Evolutionary conservation across 2,113 vertebrate genomes (phyloP).

Genomic region (Pandion haliaetus): DNA sequence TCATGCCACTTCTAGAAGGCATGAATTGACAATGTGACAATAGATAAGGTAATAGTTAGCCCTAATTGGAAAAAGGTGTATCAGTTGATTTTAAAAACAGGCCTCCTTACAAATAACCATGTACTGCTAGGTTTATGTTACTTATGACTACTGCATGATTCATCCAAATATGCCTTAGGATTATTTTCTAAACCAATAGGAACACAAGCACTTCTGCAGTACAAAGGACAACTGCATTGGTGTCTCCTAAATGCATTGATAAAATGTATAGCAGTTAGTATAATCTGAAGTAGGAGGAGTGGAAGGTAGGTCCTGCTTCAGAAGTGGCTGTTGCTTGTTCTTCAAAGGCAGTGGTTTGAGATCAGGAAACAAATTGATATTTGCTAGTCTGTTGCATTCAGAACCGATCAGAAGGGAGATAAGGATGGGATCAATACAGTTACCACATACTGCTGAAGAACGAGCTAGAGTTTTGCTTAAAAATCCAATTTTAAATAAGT

Average conservation of each 20-base stretch:
- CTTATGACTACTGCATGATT: neutral
- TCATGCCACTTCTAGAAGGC: neutral
- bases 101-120: neutral
- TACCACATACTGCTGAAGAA: neutral
- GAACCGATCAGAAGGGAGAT: neutral
- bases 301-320: neutral
- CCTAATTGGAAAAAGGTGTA: neutral
- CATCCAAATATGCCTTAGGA: neutral
- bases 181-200: neutral
- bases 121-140: neutral
- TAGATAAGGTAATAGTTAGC: neutral
- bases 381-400: neutral
- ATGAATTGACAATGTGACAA: neutral
- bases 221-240: neutral
- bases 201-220: neutral
- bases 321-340: neutral
- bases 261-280: neutral
- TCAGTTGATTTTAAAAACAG: neutral
- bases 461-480: neutral
- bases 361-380: neutral
- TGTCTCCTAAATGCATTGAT: neutral
- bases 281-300: neutral
- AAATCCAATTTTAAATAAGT: neutral
- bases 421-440: neutral
- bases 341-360: neutral